Percentiles rank a stretch among this genome's conserved stretches.
phyloP scores from a whole-genome alignment of 2,888 invertebrate species.

The Hoplodrina ambigua region DNA sequence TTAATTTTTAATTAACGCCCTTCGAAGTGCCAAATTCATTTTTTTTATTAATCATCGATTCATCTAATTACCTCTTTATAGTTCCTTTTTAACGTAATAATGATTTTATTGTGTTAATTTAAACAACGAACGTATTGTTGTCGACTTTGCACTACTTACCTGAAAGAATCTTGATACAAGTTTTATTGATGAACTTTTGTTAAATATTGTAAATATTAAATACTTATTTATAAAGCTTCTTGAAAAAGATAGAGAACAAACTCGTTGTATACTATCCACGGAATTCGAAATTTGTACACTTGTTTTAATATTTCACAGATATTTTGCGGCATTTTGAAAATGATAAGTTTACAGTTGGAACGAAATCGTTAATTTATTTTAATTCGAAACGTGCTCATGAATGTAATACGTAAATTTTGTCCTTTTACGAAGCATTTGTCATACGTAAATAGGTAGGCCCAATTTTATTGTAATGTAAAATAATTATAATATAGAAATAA shows the following conservation, averaged over 20 bases:
- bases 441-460: conserved; percentile 90
- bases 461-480: conserved; percentile 89
- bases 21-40: conserved; percentile 87
- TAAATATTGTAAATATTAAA: conserved; percentile 86
- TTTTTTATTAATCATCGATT: conserved; percentile 73
- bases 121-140: conserved; percentile 58
- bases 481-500: conserved; percentile 85
- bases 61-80: conserved; percentile 78
- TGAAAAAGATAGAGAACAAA: conserved; percentile 50
- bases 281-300: conserved; percentile 78
- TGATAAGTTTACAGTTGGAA: conserved; percentile 73
- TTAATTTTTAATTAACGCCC: conserved; percentile 71
- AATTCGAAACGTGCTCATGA: conserved; percentile 84
- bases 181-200: conserved; percentile 76
- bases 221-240: conserved; percentile 77
- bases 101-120: conserved; percentile 69
- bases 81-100: conserved; percentile 76
- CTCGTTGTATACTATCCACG: conserved; percentile 62
- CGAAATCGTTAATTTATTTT: conserved; percentile 82
- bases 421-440: conserved; percentile 86
- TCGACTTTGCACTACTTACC: conserved; percentile 55
- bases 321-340: conserved; percentile 75
- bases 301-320: conserved; percentile 77
- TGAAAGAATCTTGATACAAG: conserved; percentile 83
- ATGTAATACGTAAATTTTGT: conserved; percentile 86